Conservation (phyloP, 2,797 vertebrate species). For the Tolypeutes matacus region DNA sequence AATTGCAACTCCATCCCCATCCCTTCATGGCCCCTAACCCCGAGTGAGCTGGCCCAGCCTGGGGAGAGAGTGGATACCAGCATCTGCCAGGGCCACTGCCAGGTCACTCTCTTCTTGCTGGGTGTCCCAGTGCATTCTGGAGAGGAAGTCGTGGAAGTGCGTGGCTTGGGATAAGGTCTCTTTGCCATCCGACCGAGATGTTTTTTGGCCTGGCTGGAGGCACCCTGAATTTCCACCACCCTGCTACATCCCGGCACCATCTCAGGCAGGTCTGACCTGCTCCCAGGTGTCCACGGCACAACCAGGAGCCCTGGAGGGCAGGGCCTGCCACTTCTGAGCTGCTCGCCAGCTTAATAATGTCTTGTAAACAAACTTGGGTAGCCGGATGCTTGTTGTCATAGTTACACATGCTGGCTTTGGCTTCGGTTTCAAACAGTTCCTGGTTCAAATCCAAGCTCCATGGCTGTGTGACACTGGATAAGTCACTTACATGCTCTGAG, state of each 20-base stretch:
- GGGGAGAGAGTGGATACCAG: rapidly evolving
- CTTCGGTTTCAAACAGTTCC: not conserved
- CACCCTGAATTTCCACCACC: not conserved
- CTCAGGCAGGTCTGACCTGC: not conserved
- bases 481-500: not conserved
- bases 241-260: rapidly evolving
- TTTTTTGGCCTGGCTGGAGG: not conserved
- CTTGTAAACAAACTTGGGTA: not conserved
- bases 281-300: not conserved
- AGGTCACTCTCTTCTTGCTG: not conserved
- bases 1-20: not conserved
- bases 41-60: not conserved
- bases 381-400: not conserved
- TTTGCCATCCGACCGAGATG: not conserved
- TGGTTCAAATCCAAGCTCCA: not conserved
- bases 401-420: not conserved
- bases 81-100: not conserved
- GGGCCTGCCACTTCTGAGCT: not conserved
- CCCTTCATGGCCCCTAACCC: not conserved
- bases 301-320: not conserved
- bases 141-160: too few species aligned
- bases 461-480: not conserved
- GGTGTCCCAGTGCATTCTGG: not conserved
- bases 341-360: not conserved
- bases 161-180: not conserved